Evolutionary conservation across 1,140 invertebrate genomes (phyloP), one percentile per base, ranked within the genome.

Genomic region (Saccostrea echinata): DNA sequence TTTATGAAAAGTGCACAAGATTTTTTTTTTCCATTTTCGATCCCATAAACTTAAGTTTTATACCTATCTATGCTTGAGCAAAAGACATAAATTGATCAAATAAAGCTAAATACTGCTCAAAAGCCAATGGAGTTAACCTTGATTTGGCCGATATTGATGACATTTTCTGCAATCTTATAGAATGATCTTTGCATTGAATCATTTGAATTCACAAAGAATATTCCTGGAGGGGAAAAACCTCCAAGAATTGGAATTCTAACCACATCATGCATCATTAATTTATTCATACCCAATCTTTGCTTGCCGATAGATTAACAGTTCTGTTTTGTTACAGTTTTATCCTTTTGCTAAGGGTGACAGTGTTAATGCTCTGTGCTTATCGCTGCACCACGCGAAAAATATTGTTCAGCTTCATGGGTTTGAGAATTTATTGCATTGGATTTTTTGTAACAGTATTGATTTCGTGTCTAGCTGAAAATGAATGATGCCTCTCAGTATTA

Each of bases 291-390:
- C 24, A 76, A 30, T 76, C 68, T 76, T 76, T 76, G 68, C 24
- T 76, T 76, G 27, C 68, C 30, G 24, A 16, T 30, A 33, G 24
- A 76, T 76, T 76, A 76, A 76, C 30, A 13, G 27, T 76, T 76
- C 68, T 76, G 68, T 76, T 64, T 76, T 76, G 68, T 76, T 76
- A 76, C 68, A 11, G 68, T 76, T 27, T 76, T 33, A 76, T 76
- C 68, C 68, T 33, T 30, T 33, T 76, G 24, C 68, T 33, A 33
- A 33, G 68, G 68, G 27, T 76, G 68, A 76, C 68, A 76, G 68
- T 30, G 68, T 76, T 27, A 76, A 76, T 76, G 68, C 27, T 76
- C 68, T 76, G 13, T 76, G 68, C 68, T 76, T 76, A 76, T 76
- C 30, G 30, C 68, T 76, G 27, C 68, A 76, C 24, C 13, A 76